phyloP scores from a whole-genome alignment of 2,797 vertebrate genomes.

The Poliocrania exsul region DNA sequence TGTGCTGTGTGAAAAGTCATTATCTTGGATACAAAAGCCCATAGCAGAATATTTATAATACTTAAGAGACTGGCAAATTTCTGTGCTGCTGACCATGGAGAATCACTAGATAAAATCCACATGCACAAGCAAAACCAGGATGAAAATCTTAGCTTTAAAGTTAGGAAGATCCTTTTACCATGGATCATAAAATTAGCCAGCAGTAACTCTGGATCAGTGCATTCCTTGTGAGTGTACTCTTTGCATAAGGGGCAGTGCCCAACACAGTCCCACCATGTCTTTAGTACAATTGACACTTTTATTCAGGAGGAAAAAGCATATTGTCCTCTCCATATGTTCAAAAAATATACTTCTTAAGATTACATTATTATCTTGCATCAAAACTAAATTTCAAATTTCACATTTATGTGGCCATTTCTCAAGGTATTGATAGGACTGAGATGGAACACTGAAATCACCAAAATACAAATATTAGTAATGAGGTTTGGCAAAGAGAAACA shows the following conservation, averaged over 20 bases:
- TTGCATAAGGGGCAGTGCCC: not conserved
- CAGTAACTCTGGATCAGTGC: not conserved
- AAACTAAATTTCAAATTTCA: not conserved
- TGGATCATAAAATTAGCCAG: not conserved
- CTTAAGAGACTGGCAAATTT: conserved; percentile 3
- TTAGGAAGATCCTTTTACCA: not conserved
- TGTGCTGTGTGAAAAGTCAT: conserved; percentile 5
- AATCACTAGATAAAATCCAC: conserved; percentile 7
- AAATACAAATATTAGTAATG: not conserved
- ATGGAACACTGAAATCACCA: not conserved
- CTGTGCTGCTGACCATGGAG: not conserved
- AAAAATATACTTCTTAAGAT: not conserved
- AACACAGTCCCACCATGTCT: not conserved
- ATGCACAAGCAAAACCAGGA: not conserved
- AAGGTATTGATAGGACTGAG: not conserved
- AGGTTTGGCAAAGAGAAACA: not conserved
- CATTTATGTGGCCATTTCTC: not conserved
- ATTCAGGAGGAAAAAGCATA: not conserved
- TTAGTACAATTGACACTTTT: not conserved
- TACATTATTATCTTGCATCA: not conserved
- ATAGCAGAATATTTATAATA: not conserved
- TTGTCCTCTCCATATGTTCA: not conserved
- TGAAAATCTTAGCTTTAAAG: not conserved
- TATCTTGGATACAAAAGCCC: conserved; percentile 7
- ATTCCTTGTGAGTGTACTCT: not conserved